Evolutionary conservation across 1,140 invertebrate genomes (phyloP).

Genomic region (Hypothenemus hampei): DNA sequence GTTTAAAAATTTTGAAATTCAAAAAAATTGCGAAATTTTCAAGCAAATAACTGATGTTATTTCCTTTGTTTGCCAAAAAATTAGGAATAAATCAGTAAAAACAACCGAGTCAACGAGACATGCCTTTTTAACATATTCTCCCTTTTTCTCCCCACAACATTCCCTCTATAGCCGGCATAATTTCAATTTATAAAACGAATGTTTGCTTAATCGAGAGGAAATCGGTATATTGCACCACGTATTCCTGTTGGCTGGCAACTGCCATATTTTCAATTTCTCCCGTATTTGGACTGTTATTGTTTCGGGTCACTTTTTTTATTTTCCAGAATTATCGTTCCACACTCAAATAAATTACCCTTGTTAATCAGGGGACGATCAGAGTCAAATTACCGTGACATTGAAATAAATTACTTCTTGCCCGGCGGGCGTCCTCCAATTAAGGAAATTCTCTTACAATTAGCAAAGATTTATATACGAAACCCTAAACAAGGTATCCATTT

Average conservation of each 20-base stretch:
- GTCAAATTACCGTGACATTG: slow-evolving; percentile 7
- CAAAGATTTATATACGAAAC: slow-evolving; percentile 5
- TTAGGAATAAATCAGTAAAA: too few species aligned
- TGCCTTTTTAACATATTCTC: too few species aligned
- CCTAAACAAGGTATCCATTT: slow-evolving; percentile 6
- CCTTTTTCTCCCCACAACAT: too few species aligned
- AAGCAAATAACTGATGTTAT: too few species aligned
- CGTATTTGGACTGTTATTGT: background rate
- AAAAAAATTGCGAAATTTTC: too few species aligned
- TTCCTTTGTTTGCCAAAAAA: too few species aligned
- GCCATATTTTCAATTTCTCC: slow-evolving; percentile 12
- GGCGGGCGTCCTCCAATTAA: slow-evolving; percentile 1
- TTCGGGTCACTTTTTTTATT: background rate
- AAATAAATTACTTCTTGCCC: slow-evolving; percentile 5
- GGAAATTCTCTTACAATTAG: slow-evolving; percentile 14
- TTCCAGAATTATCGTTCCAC: background rate
- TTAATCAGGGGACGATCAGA: background rate
- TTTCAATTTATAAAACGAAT: slow-evolving; percentile 17
- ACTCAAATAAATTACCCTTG: background rate
- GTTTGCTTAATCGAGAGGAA: slow-evolving; percentile 19
- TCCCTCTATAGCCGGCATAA: slow-evolving; percentile 13
- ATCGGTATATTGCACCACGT: too few species aligned
- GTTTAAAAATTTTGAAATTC: too few species aligned
- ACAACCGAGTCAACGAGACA: too few species aligned
- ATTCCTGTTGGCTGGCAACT: slow-evolving; percentile 10